A percentile compares a stretch with the other conserved stretches of the same genome.
Evolutionary conservation across 2,888 invertebrate genomes (phyloP).

Genomic region (Amblyteles armatorius): DNA sequence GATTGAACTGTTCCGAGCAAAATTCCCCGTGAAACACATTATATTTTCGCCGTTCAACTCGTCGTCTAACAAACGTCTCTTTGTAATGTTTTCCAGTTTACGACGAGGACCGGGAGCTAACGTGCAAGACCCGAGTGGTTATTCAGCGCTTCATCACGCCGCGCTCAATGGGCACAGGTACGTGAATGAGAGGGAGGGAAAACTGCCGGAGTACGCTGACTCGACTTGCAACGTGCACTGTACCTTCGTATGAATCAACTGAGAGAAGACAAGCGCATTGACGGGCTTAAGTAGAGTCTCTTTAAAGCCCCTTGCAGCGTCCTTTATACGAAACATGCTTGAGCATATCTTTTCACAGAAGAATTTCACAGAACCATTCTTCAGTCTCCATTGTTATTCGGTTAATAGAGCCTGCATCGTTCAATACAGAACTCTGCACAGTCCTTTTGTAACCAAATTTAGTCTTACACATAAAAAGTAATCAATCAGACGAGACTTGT

Average conservation of each 20-base stretch:
- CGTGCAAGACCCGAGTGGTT: slow-evolving; percentile 96
- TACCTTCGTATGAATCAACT: slow-evolving; percentile 18
- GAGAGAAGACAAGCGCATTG: slow-evolving; percentile 19
- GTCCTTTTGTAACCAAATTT: background rate
- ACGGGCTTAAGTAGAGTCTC: slow-evolving; percentile 11
- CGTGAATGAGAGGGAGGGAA: slow-evolving; percentile 78
- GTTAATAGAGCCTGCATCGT: background rate
- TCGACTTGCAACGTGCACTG: slow-evolving; percentile 13
- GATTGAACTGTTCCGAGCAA: background rate
- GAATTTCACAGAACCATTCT: background rate
- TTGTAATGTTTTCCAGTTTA: slow-evolving; percentile 87
- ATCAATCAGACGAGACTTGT: background rate
- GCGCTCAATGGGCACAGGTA: slow-evolving; percentile 97
- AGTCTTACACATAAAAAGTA: background rate
- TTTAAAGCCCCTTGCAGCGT: background rate
- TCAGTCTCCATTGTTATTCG: background rate
- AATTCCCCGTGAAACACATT: background rate
- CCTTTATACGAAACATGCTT: background rate
- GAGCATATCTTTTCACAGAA: background rate
- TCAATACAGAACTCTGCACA: background rate
- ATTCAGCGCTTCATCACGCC: slow-evolving; percentile 97
- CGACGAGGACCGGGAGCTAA: slow-evolving; percentile 96
- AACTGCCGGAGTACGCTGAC: background rate
- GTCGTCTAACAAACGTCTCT: slow-evolving; percentile 13
- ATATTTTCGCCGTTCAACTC: background rate